Evolutionary conservation across 2,113 vertebrate genomes (phyloP).

Genomic region (Eulemur macaco): DNA sequence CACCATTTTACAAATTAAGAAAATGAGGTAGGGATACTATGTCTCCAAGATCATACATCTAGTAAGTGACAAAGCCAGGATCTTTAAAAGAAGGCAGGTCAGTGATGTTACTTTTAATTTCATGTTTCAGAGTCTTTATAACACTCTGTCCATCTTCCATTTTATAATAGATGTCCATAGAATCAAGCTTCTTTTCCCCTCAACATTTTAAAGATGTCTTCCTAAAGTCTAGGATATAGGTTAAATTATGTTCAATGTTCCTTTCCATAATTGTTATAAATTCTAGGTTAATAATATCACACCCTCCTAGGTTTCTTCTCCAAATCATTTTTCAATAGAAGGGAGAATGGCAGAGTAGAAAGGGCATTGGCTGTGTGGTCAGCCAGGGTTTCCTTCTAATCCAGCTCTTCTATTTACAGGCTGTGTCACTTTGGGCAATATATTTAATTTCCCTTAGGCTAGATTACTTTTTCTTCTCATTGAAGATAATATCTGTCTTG

Average conservation of each 20-base stretch:
- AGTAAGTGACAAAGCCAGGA: neutral
- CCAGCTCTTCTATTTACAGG: neutral
- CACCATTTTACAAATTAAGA: neutral
- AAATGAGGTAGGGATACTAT: neutral
- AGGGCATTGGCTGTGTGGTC: neutral
- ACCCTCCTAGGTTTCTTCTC: neutral
- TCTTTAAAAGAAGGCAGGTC: neutral
- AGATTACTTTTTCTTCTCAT: conserved; percentile 41
- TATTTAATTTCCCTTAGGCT: conserved; percentile 51
- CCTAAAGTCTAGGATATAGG: neutral
- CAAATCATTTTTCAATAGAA: neutral
- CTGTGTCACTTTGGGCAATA: conserved; percentile 8
- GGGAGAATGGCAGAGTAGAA: neutral
- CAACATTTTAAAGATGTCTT: neutral
- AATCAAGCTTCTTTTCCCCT: neutral
- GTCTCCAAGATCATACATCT: neutral
- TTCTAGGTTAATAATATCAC: neutral
- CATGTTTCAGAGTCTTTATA: neutral
- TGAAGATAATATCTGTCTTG: neutral
- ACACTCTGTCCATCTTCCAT: neutral
- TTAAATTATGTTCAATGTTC: neutral
- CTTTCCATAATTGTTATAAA: neutral
- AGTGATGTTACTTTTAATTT: conserved; percentile 14
- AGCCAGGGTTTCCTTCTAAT: neutral
- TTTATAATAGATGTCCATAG: neutral